phyloP scores from a whole-genome alignment of 2,797 vertebrate species.

The Coendou prehensilis region DNA sequence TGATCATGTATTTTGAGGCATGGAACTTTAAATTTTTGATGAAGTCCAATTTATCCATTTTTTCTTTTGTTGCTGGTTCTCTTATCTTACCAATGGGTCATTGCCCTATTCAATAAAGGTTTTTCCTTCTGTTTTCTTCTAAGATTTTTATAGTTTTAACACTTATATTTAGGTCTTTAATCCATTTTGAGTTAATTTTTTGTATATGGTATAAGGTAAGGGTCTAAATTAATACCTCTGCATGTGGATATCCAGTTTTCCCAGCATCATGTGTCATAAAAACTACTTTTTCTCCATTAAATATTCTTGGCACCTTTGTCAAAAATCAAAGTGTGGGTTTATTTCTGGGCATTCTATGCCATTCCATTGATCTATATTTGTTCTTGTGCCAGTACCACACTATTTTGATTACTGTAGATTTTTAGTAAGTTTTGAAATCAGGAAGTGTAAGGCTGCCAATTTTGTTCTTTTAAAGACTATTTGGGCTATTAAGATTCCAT shows the following conservation, averaged over 20 bases:
- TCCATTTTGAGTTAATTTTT: slow-evolving; percentile 37
- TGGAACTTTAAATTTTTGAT: neutral
- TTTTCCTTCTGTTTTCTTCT: neutral
- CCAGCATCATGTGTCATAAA: neutral
- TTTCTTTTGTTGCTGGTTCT: neutral
- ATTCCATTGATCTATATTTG: neutral
- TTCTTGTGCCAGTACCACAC: neutral
- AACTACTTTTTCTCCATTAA: neutral
- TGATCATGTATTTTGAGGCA: neutral
- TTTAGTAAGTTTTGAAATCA: slow-evolving; percentile 59
- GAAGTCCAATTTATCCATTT: neutral
- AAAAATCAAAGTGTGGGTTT: slow-evolving; percentile 2
- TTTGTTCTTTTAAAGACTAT: slow-evolving; percentile 33
- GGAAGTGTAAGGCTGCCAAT: neutral
- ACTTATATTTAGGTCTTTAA: neutral
- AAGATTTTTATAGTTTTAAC: neutral
- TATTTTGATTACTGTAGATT: slow-evolving; percentile 42
- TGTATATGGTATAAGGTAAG: neutral
- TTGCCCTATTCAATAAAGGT: neutral
- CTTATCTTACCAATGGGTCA: neutral
- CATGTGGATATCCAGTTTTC: neutral
- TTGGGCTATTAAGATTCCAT: slow-evolving; percentile 29
- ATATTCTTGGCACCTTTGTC: neutral
- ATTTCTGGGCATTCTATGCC: neutral
- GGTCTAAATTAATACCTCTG: neutral